Conservation (phyloP, 2,797 vertebrate species). For the Xiphophorus birchmanni region DNA sequence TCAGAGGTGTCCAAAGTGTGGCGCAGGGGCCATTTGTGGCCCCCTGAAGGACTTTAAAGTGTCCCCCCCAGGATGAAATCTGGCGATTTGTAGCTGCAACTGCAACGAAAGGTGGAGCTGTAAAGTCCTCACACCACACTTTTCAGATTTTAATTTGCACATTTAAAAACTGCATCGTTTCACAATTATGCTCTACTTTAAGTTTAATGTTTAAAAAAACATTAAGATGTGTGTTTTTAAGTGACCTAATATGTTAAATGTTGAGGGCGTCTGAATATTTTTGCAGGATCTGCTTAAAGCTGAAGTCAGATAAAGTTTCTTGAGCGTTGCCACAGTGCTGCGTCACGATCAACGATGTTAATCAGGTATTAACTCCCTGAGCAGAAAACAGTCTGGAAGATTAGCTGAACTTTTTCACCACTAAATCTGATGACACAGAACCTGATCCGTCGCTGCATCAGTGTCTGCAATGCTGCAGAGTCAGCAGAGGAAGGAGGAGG, state of each 20-base stretch:
- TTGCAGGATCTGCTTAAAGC: not conserved
- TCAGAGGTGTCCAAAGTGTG: not conserved
- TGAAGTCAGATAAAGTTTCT: not conserved
- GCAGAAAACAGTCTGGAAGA: not conserved
- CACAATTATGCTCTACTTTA: not conserved
- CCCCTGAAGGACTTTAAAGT: too few relatives aligned
- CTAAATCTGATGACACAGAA: not conserved
- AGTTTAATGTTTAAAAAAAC: not conserved
- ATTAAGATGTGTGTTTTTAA: not conserved
- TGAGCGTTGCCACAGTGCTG: slow-evolving; percentile 36
- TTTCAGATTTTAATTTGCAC: not conserved
- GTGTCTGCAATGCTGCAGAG: slow-evolving; percentile 44
- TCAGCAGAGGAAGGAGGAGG: slow-evolving; percentile 25
- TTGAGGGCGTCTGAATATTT: not conserved
- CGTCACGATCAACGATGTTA: slow-evolving; percentile 51
- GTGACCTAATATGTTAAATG: not conserved
- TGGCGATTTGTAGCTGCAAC: not conserved
- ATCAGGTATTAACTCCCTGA: not conserved
- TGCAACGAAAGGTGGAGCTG: not conserved
- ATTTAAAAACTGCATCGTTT: not conserved
- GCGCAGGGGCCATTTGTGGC: too few relatives aligned
- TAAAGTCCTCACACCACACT: not conserved
- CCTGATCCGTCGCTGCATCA: slow-evolving; percentile 7
- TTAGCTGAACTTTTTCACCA: too few relatives aligned
- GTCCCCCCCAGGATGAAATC: not conserved